Percentiles rank a stretch among this genome's conserved stretches.
phyloP scores from a whole-genome alignment of 2,888 invertebrate genomes.

The Tinea pellionella region DNA sequence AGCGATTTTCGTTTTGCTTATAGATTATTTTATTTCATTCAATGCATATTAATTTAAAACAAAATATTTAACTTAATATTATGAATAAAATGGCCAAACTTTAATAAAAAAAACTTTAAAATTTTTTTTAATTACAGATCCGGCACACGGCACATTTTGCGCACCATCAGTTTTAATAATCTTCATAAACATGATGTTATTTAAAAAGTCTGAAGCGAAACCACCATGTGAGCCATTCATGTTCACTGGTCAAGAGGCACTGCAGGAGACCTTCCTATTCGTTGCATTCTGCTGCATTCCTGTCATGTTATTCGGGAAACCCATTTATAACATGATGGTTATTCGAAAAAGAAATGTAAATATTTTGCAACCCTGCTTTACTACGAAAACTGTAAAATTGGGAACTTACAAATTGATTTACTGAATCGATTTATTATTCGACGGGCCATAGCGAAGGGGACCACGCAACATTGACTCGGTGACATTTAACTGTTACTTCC shows the following conservation, averaged over 20 bases:
- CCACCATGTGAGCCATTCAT: conserved; percentile 67
- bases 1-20: no score
- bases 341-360: conserved; percentile 46
- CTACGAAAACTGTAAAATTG: neutral
- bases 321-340: conserved; percentile 71
- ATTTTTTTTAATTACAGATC: conserved; percentile 32
- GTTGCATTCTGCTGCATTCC: conserved; percentile 79
- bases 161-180: conserved; percentile 85
- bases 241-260: conserved; percentile 66
- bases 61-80: neutral
- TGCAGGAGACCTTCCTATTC: conserved; percentile 74
- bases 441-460: no score
- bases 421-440: no score
- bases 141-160: conserved; percentile 60
- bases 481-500: no score
- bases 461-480: no score
- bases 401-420: no score
- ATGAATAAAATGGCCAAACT: no score
- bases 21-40: no score
- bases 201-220: conserved; percentile 55
- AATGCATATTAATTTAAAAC: neutral
- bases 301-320: conserved; percentile 82
- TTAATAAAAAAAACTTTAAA: no score
- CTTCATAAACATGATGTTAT: conserved; percentile 84
- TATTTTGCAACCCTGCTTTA: no score